A percentile compares a stretch with the other conserved stretches of the same genome.
phyloP scores from a whole-genome alignment of 2,888 invertebrate genomes.

The Rosalia funebris region DNA sequence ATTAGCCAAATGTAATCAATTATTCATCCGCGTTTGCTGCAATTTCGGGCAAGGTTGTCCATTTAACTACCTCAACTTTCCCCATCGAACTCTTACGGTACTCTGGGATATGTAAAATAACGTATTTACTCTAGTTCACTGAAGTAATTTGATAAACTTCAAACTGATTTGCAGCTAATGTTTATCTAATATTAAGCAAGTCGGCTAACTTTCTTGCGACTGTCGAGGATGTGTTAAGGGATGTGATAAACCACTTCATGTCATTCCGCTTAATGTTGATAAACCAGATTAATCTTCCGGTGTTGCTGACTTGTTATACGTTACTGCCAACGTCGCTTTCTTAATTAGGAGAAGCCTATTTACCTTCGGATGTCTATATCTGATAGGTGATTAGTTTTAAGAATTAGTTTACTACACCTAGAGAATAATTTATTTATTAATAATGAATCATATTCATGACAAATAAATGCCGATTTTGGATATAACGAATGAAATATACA shows the following conservation, averaged over 20 bases:
- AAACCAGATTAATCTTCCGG: too few relatives aligned
- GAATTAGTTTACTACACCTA: too few relatives aligned
- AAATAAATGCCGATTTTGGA: too few relatives aligned
- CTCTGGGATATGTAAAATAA: neutral
- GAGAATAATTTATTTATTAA: too few relatives aligned
- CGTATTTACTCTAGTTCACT: neutral
- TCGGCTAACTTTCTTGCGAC: neutral
- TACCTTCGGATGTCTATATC: too few relatives aligned
- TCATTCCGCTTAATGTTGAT: neutral
- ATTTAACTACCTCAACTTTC: neutral
- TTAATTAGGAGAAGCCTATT: too few relatives aligned
- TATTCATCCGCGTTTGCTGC: neutral
- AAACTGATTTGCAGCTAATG: neutral
- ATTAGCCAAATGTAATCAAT: too few relatives aligned
- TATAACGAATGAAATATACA: too few relatives aligned
- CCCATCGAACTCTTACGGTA: neutral
- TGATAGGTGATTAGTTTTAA: too few relatives aligned
- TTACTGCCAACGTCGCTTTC: too few relatives aligned
- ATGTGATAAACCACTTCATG: neutral
- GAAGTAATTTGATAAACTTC: neutral
- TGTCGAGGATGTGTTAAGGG: neutral
- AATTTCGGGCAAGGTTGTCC: neutral
- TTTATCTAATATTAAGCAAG: slow-evolving; percentile 1
- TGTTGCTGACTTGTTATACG: too few relatives aligned
- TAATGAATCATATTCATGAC: too few relatives aligned